These are phyloP conservation scores for Tor tambroides DNA, from an alignment of 2,113 vertebrate genomes.

Conservation along the genomic window DNA sequence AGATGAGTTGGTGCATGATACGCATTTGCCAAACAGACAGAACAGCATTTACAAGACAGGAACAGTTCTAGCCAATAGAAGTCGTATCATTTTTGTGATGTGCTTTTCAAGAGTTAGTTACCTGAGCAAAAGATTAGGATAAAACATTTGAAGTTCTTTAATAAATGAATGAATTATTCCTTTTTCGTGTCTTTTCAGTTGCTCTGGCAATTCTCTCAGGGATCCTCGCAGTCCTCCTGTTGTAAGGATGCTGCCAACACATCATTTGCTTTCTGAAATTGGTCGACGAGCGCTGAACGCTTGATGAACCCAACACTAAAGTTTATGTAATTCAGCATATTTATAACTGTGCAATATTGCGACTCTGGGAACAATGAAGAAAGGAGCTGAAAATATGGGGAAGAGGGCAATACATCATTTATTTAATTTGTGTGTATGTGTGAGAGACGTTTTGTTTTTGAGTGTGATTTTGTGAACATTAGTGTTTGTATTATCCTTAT, in stretches of 20 bases:
- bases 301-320: conserved; percentile 11
- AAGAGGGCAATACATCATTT: not conserved
- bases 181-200: not conserved
- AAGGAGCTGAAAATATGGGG: not conserved
- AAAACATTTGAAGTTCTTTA: not conserved
- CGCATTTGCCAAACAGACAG: not conserved
- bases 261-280: not conserved
- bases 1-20: not conserved
- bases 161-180: not conserved
- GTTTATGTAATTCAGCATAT: not conserved
- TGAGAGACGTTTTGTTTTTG: not conserved
- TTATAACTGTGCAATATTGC: not conserved
- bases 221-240: not conserved
- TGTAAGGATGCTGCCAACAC: not conserved
- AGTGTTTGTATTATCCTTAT: not conserved
- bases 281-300: not conserved
- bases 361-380: not conserved
- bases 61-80: not conserved
- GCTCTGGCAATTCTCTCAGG: not conserved
- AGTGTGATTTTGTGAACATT: not conserved
- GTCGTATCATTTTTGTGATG: not conserved
- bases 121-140: not conserved
- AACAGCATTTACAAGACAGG: not conserved
- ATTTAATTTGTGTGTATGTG: not conserved
- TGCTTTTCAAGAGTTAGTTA: not conserved